Base-by-base conservation (phyloP, 2,797 vertebrate species). In the Scolopax bukidnonensis region DNA sequence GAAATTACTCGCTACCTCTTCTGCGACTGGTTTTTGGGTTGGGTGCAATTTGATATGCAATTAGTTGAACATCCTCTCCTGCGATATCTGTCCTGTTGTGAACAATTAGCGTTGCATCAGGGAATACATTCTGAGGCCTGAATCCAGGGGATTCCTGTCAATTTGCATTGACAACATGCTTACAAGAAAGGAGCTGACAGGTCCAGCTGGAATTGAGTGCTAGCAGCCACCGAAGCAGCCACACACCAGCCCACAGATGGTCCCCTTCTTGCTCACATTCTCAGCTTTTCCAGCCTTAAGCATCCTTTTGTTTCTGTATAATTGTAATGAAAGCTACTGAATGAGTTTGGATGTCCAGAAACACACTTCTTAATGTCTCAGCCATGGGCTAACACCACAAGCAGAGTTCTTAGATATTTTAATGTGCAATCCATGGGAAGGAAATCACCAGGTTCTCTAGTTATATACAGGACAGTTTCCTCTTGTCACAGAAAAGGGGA, bases 41-140 rank as follows among this genome's bases (percentile, higher is more conserved):
- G 54, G 73, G 61, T 89, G 79, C 67, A 92, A 84, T 92, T 87
- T 78, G 48, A 85, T 84, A 65, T 15, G 80, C 84, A 92, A 91
- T 97, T 95, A 93, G 94, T 95, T 89, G 73, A 91, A 93, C 77
- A 93, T 71, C 69, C 24, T 91, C 59, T 87, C 59, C 76, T 50
- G 68, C 10, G 4, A 4, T 85, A 77, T 57, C 89, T 77, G 61
- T 59, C 82, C 84, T 95, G 81, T 94, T 90, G 93, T 19, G 81
- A 94, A 68, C 90, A 89, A 84, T 90, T 94, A 90, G 81, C 0
- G 1, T 36, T 81, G 84, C 47, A 7, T n/a, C 80, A 84, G 68
- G 76, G 77, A 93, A 60, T 75, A 8, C 9, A 6, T 89, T 86
- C 54, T 11, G 15, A 65, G 65, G 38, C 90, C 84, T 0, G 3